Conservation (phyloP, 1,140 invertebrate species). For the Vanessa atalanta region DNA sequence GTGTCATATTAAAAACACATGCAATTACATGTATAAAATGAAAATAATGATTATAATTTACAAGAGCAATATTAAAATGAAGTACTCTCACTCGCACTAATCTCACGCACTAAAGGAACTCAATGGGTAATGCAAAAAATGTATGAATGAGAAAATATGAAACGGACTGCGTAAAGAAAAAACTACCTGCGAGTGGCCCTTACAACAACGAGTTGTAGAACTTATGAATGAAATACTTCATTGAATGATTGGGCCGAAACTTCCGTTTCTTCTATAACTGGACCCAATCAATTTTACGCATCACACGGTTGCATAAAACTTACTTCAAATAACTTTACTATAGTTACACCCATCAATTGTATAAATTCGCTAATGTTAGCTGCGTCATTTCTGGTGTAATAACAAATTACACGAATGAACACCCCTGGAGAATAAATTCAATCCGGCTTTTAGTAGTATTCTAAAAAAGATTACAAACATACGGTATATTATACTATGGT, state of each 20-base stretch:
- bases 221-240: constrained; percentile 60
- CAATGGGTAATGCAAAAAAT: constrained; percentile 15
- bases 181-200: constrained; percentile 54
- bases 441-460: constrained; percentile 30
- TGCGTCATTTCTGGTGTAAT: constrained; percentile 49
- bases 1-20: too few relatives aligned
- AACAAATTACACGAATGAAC: constrained; percentile 67
- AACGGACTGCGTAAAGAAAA: constrained; percentile 35
- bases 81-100: constrained; percentile 8
- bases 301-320: constrained; percentile 73
- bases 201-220: constrained; percentile 64
- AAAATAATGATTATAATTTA: neutral
- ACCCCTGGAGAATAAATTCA: constrained; percentile 62
- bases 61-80: constrained; percentile 1
- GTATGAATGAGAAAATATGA: constrained; percentile 34
- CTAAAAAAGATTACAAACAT: neutral
- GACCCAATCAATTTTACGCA: constrained; percentile 72
- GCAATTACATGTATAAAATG: neutral
- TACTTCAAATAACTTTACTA: constrained; percentile 52
- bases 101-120: constrained; percentile 1
- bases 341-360: constrained; percentile 45
- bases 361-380: constrained; percentile 44
- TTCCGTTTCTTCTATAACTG: constrained; percentile 57
- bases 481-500: neutral
- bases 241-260: constrained; percentile 57